Evolutionary conservation across 2,797 vertebrate genomes (phyloP), one percentile per base, ranked within the genome.

Genomic region (Odontamblyopus lacepedii): DNA sequence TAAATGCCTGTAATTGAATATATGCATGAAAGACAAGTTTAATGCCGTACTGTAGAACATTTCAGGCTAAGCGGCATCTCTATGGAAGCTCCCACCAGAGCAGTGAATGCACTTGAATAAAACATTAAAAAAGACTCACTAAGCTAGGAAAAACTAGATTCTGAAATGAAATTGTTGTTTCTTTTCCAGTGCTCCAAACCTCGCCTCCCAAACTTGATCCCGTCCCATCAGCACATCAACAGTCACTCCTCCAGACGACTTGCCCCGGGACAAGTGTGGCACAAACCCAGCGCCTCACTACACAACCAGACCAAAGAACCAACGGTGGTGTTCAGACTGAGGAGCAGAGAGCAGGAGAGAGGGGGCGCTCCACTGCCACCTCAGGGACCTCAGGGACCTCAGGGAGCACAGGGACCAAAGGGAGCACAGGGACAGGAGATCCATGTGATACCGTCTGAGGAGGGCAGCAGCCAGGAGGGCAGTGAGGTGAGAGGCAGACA

Each of bases 311-410:
- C 72, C 2, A 82, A 74, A 26, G 89, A 92, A 35, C 86, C 85
- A 5, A 88, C 83, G 8, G 72, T 90, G 15, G 72, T 90, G 38
- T 84, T 90, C 55, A 75, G 79, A 56, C n/a, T 91, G 30, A 89
- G 51, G 48, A 78, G 35, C 67, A 18, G 81, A 41, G n/a, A 77
- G 4, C 89, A 92, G 15, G 67, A 77, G 4, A 16, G 12, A 23
- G 27, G 26, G 27, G 6, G 12, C 11, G 2, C 13, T 19, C 51
- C 51, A 5, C 51, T 15, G 51, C 32, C 30, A 32, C 16, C 16
- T 19, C 41, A 44, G 41, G 11, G 41, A 44, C 11, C 44, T 3
- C 44, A 48, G 44, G 44, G 44, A 16, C 44, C 44, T 15, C 44
- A 48, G 44, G 44, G 44, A 48, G 2, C 44, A 3, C 44, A 48